Base-by-base conservation (phyloP, 2,113 vertebrate genomes). In the Centropus bengalensis region DNA sequence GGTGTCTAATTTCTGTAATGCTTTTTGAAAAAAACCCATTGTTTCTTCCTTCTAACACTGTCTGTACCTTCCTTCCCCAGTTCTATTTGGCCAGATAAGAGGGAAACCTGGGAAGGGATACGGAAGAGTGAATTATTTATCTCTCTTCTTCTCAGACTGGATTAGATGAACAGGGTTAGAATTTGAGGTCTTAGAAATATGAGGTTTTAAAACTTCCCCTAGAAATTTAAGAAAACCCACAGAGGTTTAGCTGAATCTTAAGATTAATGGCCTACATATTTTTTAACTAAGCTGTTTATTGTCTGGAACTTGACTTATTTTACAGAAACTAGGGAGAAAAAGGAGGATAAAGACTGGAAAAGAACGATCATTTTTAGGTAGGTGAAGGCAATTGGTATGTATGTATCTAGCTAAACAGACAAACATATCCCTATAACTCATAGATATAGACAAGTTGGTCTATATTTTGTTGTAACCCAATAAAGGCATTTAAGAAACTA, bases 91-190 rank as follows among this genome's bases (percentile, higher is more conserved):
- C 17, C 27, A 33, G 5, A 10, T 51, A 52, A 64, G 26, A 17
- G 15, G 55, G 62, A 88, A 38, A 68, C 30, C 51, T 75, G n/a
- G 63, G 76, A 92, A 79, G 19, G 8, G 22, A 32, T 86, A 77
- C 40, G n/a, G 47, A 42, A 26, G 18, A 82, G 20, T 44, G 59
- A 88, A 77, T 62, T 88, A 80, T 85, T 87, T 67, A 45, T 89
- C 33, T 60, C 30, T 88, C 91, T 88, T 91, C 32, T 93, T 74
- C 54, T 64, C 49, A 59, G 47, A 71, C 22, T 63, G 52, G 24
- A 28, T 96, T 82, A 92, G 93, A 93, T 47, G 64, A 94, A 73
- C 30, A 77, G 67, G 24, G 49, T 91, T 93, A 69, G 51, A 86
- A 78, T 51, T 42, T 60, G 54, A 87, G 45, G 42, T 71, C n/a